These are phyloP conservation scores for Conistra vaccinii DNA, from an alignment of 2,888 invertebrate genomes.

Conservation along the genomic window DNA sequence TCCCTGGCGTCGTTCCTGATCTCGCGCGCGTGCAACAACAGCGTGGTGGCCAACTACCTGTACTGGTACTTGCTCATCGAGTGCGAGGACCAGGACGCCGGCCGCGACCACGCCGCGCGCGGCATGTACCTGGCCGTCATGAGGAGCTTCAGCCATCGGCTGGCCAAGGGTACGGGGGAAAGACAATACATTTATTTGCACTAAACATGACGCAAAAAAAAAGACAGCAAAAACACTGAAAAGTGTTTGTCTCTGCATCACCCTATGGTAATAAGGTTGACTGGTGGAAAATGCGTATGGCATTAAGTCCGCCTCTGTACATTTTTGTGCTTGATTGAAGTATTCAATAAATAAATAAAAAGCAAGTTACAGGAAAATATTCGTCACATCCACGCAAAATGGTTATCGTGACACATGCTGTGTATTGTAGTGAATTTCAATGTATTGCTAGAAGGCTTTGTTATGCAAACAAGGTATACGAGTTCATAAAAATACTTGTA, in stretches of 20 bases:
- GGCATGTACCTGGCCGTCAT: slow-evolving; percentile 98
- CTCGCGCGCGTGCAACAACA: slow-evolving; percentile 96
- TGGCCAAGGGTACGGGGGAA: slow-evolving; percentile 90
- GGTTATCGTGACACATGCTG: too few relatives aligned
- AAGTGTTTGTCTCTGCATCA: too few relatives aligned
- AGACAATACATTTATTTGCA: background rate
- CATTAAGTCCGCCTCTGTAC: too few relatives aligned
- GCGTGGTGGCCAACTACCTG: slow-evolving; percentile 98
- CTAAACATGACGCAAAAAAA: background rate
- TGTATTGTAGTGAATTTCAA: too few relatives aligned
- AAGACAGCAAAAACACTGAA: too few relatives aligned
- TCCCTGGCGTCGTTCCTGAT: slow-evolving; percentile 98
- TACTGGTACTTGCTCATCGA: slow-evolving; percentile 99
- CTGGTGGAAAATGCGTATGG: too few relatives aligned
- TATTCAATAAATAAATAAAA: too few relatives aligned
- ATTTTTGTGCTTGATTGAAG: too few relatives aligned
- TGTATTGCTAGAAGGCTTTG: too few relatives aligned
- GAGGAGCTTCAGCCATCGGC: slow-evolving; percentile 94
- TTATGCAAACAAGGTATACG: too few relatives aligned
- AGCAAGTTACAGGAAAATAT: background rate
- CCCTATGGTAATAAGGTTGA: too few relatives aligned
- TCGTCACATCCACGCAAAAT: background rate
- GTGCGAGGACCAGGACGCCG: slow-evolving; percentile 95
- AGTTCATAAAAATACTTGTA: too few relatives aligned
- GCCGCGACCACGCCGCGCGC: slow-evolving; percentile 93